These are phyloP conservation scores for Poecilia wingei DNA, from an alignment of 2,797 vertebrate genomes.

Conservation along the genomic window DNA sequence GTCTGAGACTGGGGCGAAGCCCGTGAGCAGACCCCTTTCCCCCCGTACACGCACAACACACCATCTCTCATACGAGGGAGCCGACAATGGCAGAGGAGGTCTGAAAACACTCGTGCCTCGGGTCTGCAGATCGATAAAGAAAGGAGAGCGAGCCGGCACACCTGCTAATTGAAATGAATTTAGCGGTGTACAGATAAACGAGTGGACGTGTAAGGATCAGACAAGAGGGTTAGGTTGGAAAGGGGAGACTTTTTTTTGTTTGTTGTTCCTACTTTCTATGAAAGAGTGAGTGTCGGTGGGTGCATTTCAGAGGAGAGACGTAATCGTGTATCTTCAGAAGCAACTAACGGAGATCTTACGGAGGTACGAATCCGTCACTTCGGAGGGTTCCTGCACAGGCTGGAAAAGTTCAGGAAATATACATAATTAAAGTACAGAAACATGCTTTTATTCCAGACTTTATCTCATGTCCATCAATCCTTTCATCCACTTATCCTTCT, in stretches of 20 bases:
- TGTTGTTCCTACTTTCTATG: slow-evolving; percentile 60
- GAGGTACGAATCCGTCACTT: slow-evolving; percentile 46
- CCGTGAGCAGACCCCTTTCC: slow-evolving; percentile 18
- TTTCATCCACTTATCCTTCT: not conserved
- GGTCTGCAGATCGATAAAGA: slow-evolving; percentile 75
- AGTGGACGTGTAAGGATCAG: slow-evolving; percentile 67
- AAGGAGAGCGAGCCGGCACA: slow-evolving; percentile 61
- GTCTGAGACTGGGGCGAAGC: slow-evolving; percentile 48
- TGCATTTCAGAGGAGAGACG: slow-evolving; percentile 73
- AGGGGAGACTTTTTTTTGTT: slow-evolving; percentile 32
- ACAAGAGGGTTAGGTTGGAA: slow-evolving; percentile 34
- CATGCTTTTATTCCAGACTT: not conserved
- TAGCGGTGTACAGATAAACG: slow-evolving; percentile 75
- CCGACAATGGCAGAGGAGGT: slow-evolving; percentile 49
- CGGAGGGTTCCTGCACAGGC: not conserved
- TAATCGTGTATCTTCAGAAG: slow-evolving; percentile 63
- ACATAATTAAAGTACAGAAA: not conserved
- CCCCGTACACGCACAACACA: not conserved
- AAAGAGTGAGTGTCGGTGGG: slow-evolving; percentile 68
- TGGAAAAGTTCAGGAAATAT: not conserved
- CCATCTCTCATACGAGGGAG: slow-evolving; percentile 17
- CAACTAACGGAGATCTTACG: slow-evolving; percentile 67
- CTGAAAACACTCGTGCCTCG: slow-evolving; percentile 50
- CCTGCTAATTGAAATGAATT: slow-evolving; percentile 84
- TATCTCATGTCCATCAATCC: not conserved